Evolutionary conservation across 2,888 invertebrate genomes (phyloP), one percentile per base, ranked within the genome.

Genomic region (Ophonus ardosiacus): DNA sequence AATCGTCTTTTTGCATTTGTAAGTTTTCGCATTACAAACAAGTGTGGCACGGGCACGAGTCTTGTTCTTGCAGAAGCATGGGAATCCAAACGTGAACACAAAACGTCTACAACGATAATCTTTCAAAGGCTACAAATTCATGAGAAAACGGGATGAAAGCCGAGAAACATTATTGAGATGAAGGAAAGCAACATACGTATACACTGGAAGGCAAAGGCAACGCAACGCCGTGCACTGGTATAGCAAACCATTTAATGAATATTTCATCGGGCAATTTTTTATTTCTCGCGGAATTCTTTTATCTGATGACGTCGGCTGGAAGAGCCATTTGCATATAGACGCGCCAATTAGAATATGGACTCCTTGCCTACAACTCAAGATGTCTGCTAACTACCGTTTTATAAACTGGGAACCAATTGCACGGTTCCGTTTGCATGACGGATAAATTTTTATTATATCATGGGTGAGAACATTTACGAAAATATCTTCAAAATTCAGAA

Each of bases 101-200:
- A 84, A 76, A 63, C 76, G 78, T 84, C 63, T 59, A 71, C 63
- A 18, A 65, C 79, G 63, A 79, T 79, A 79, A 84, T 84, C 65
- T 84, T 79, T 84, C 84, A 84, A 84, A 84, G 84, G 79, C 79
- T 65, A 79, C 78, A 87, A 87, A 87, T 88, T 87, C 87, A 87
- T 87, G 86, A 87, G 87, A 86, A 78, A 38, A 86, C 86, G 85
- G 86, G 86, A 87, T 88, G 87, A 87, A 87, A 87, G 88, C 86
- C 86, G 76, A 68, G 86, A 87, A 87, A 87, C 87, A 87, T 87
- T 88, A 87, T 88, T 88, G 87, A 87, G 87, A 88, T 87, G 87
- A 87, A 86, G 86, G 86, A 87, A 87, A 85, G 86, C 86, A 86
- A 87, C 86, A 86, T 84, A 84, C 85, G 80, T 82, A 82, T 57